phyloP scores from a whole-genome alignment of 2,113 vertebrate genomes.

The Sander vitreus region DNA sequence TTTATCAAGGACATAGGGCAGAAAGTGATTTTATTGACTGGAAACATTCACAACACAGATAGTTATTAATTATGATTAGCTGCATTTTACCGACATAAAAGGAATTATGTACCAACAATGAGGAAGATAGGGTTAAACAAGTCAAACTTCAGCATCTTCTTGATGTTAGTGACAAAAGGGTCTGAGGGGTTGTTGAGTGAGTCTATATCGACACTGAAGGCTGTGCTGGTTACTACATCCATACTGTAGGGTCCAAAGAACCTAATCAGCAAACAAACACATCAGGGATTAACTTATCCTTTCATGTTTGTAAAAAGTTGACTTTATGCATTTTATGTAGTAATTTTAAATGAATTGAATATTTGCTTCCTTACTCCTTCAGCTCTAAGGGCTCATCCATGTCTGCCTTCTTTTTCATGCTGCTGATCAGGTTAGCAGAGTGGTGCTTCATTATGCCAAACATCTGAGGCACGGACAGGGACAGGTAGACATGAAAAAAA shows the following conservation, averaged over 20 bases:
- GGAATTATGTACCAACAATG: slow-evolving; percentile 68
- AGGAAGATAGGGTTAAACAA: slow-evolving; percentile 78
- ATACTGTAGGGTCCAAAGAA: slow-evolving; percentile 81
- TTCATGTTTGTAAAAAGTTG: not conserved
- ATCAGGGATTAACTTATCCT: not conserved
- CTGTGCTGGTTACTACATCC: slow-evolving; percentile 86
- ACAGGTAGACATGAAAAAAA: not conserved
- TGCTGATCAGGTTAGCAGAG: slow-evolving; percentile 80
- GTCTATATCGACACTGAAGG: slow-evolving; percentile 86
- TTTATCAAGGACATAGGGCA: not conserved
- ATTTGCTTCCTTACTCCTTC: slow-evolving; percentile 80
- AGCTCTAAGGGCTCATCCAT: slow-evolving; percentile 55
- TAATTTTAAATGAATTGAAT: not conserved
- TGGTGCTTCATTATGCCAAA: slow-evolving; percentile 83
- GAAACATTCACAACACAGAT: not conserved
- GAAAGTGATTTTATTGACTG: accelerated
- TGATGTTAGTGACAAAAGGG: slow-evolving; percentile 84
- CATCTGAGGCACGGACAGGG: slow-evolving; percentile 80
- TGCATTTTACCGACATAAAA: not conserved
- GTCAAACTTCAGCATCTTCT: slow-evolving; percentile 82
- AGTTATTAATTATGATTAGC: not conserved
- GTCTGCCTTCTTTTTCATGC: slow-evolving; percentile 79
- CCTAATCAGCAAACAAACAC: slow-evolving; percentile 49
- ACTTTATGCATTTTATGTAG: not conserved
- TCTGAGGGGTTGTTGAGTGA: slow-evolving; percentile 85